Base-by-base conservation (phyloP, 2,797 vertebrate species). In the Galaxias olidus region DNA sequence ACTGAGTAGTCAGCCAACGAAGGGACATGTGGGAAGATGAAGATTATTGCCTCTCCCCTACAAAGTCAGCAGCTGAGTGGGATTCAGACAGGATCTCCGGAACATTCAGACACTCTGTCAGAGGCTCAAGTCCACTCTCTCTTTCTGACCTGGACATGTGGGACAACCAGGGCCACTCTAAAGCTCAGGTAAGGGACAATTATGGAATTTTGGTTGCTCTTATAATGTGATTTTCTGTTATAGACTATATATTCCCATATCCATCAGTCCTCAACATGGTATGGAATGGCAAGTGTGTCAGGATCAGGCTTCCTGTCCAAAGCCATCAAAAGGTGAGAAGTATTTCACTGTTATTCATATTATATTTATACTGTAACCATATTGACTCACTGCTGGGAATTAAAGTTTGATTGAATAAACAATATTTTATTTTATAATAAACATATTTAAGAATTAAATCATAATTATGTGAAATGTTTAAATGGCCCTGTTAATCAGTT, bases 201-300 rank as follows among this genome's bases (percentile, higher is more conserved):
- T 30, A 30, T 6, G 30, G 30, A 30, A 30, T 30, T 2, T 30
- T 2, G 30, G 30, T 30, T 30, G 30, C 6, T 2, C 30, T 30
- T 30, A 30, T 30, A 2, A 30, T 30, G 30, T 30, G 3, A 3
- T 30, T 30, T 30, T 3, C 30, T 30, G 30, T 6, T 30, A 30
- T 6, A 30, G 6, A 30, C 30, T 30, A 30, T 3, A 68, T 46
- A 12, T 55, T 49, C 10, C 1, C 30, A 11, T 5, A 9, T 55
- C 59, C 65, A 20, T 64, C 59, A 92, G 88, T 77, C 86, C 49
- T 87, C 87, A 68, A 78, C 87, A 63, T 89, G 90, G 87, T 82
- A 77, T 68, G 84, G 79, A 30, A 69, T 73, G 55, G 75, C 79
- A 56, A 14, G 70, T 51, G 72, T 84, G 13, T 81, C 88, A 73